Conservation (phyloP, 2,113 vertebrate species). For the Phocoena phocoena region DNA sequence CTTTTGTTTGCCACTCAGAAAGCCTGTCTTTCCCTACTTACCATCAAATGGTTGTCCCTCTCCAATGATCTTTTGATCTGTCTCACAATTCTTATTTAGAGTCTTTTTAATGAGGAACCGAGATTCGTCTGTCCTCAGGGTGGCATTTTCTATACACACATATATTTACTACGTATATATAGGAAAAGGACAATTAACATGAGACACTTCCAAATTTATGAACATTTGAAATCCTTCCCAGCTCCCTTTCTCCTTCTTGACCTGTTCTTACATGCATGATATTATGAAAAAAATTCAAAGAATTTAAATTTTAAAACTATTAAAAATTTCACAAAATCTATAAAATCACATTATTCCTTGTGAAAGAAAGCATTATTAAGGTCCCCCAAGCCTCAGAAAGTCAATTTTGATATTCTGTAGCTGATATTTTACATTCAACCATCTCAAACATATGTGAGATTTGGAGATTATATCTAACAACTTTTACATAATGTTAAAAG, state of each 20-base stretch:
- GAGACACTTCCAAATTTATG: background rate
- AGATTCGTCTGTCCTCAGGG: background rate
- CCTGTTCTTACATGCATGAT: background rate
- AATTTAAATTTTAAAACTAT: background rate
- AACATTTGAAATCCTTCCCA: background rate
- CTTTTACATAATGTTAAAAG: background rate
- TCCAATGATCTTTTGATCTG: background rate
- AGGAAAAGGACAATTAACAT: background rate
- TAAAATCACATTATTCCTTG: background rate
- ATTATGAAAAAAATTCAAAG: constrained; percentile 20
- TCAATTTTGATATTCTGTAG: background rate
- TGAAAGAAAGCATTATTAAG: background rate
- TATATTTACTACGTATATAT: background rate
- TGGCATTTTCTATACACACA: background rate
- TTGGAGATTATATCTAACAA: background rate
- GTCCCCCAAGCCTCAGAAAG: background rate
- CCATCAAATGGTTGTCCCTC: background rate
- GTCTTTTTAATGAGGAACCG: background rate
- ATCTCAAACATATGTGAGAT: background rate
- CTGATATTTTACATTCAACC: background rate
- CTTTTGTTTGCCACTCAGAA: background rate
- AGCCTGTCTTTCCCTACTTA: background rate
- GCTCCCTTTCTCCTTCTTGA: background rate
- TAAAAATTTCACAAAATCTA: background rate
- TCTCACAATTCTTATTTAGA: constrained; percentile 20